Percentiles rank a stretch among this genome's conserved stretches.
Evolutionary conservation across 2,797 vertebrate genomes (phyloP).

Genomic region (Sternarchorhynchus goeldii): DNA sequence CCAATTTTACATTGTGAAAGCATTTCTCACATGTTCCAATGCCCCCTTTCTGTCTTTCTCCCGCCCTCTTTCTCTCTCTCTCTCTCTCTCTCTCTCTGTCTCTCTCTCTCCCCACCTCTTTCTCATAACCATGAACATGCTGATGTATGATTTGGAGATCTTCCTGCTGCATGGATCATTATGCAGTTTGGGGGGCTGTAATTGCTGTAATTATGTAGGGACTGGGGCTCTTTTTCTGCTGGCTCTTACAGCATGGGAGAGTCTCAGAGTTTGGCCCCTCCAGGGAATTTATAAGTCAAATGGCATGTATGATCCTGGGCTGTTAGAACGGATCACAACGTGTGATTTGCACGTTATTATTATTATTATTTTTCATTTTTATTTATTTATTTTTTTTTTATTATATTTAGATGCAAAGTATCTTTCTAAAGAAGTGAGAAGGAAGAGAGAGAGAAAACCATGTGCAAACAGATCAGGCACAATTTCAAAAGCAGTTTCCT

Average conservation of each 20-base stretch:
- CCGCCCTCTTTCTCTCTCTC: background rate
- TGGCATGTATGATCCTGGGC: conserved; percentile 48
- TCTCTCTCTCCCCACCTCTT: conserved; percentile 21
- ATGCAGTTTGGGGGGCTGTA: conserved; percentile 58
- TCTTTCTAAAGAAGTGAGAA: conserved; percentile 3
- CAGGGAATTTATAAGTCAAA: conserved; percentile 55
- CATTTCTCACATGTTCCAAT: conserved; percentile 44
- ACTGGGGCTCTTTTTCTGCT: conserved; percentile 47
- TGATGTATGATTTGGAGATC: conserved; percentile 50
- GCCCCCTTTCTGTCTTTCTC: conserved; percentile 7
- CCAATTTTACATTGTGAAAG: conserved; percentile 47
- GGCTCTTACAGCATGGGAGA: conserved; percentile 50
- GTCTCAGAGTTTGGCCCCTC: conserved; percentile 46
- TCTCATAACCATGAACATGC: conserved; percentile 40
- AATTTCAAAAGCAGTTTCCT: background rate
- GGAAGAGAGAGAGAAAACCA: background rate
- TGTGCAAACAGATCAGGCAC: background rate
- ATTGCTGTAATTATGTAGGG: conserved; percentile 59
- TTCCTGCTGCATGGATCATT: conserved; percentile 58
- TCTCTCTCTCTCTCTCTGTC: conserved; percentile 20
- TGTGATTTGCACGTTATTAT: conserved; percentile 38
- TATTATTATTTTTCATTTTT: conserved; percentile 10
- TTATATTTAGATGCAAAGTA: conserved; percentile 27
- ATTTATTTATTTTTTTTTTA: conserved; percentile 26
- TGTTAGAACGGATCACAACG: conserved; percentile 53